phyloP scores from a whole-genome alignment of 2,797 vertebrate genomes.

The Remorina albescens region DNA sequence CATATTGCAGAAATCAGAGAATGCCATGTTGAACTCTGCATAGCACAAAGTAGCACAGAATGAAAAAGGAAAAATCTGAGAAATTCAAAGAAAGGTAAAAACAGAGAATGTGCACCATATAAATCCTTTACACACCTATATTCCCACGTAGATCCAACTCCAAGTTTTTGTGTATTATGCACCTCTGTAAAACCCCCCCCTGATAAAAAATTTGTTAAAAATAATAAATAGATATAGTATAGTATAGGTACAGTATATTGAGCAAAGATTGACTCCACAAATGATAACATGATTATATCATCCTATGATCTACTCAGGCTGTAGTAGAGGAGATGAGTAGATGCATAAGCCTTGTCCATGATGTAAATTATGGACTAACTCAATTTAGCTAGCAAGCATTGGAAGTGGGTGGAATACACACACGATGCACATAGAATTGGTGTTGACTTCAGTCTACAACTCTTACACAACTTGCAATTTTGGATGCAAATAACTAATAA shows the following conservation, averaged over 20 bases:
- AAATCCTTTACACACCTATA: conserved; percentile 17
- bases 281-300: background rate
- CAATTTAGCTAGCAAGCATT: background rate
- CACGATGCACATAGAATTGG: too few relatives aligned
- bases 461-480: background rate
- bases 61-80: conserved; percentile 55
- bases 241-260: background rate
- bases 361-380: background rate
- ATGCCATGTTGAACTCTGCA: conserved; percentile 21
- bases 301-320: background rate
- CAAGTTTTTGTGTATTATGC: background rate
- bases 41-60: conserved; percentile 37
- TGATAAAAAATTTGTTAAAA: background rate
- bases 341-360: background rate
- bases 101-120: conserved; percentile 31
- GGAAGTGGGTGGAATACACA: background rate
- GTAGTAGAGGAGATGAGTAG: background rate
- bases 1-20: conserved; percentile 55
- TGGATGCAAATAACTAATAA: background rate
- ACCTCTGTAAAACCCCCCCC: background rate
- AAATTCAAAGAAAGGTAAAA: conserved; percentile 48
- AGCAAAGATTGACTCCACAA: background rate
- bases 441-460: too few relatives aligned
- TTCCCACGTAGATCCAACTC: background rate
- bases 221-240: background rate